Evolutionary conservation across 1,140 invertebrate species (phyloP).

Genomic region (Apis cerana): DNA sequence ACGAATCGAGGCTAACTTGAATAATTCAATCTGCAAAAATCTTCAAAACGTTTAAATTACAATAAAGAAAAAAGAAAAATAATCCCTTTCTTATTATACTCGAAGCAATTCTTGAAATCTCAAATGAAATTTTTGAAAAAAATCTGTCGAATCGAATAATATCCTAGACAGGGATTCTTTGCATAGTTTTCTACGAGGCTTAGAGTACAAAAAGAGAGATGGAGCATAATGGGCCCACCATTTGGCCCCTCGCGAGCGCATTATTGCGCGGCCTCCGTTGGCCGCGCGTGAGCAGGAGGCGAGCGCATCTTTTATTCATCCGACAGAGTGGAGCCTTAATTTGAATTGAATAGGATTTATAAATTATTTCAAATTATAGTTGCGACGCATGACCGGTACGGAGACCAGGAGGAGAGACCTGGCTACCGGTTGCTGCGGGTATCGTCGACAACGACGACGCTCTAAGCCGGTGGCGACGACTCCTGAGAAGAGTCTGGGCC

Average conservation of each 20-base stretch:
- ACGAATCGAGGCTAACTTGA: too few relatives aligned
- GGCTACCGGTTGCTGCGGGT: conserved; percentile 29
- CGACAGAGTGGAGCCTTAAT: conserved; percentile 80
- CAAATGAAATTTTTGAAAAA: too few relatives aligned
- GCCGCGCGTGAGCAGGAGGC: conserved; percentile 37
- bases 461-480: conserved; percentile 54
- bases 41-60: too few relatives aligned
- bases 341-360: conserved; percentile 81
- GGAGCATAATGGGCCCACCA: conserved; percentile 62
- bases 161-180: too few relatives aligned
- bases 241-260: conserved; percentile 69
- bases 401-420: conserved; percentile 41
- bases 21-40: too few relatives aligned
- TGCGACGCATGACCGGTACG: conserved; percentile 75
- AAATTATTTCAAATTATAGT: conserved; percentile 81
- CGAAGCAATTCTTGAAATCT: too few relatives aligned
- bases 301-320: conserved; percentile 80
- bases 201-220: neutral
- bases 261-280: conserved; percentile 62
- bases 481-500: neutral
- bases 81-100: too few relatives aligned
- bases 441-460: conserved; percentile 54
- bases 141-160: too few relatives aligned
- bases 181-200: too few relatives aligned
- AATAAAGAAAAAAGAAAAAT: too few relatives aligned